Evolutionary conservation across 2,113 vertebrate genomes (phyloP).

Genomic region (Seriola dumerili): DNA sequence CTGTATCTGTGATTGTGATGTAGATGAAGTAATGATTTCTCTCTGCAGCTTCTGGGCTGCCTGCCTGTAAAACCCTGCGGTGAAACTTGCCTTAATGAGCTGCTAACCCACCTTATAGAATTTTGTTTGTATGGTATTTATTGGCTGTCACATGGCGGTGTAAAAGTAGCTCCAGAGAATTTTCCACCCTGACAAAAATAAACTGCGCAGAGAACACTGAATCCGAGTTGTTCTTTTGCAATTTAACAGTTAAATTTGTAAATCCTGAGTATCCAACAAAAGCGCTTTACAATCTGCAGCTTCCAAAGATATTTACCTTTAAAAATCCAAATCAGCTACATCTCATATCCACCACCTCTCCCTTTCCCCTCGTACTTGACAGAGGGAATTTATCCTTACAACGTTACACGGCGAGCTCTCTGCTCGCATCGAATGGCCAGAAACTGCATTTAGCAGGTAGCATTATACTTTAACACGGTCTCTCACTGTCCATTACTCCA

Average conservation of each 20-base stretch:
- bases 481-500: constrained; percentile 66
- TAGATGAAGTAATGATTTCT: constrained; percentile 42
- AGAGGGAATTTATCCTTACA: constrained; percentile 21
- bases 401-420: constrained; percentile 36
- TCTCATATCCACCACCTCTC: constrained; percentile 8
- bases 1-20: constrained; percentile 36
- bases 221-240: constrained; percentile 20
- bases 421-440: constrained; percentile 28
- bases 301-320: constrained; percentile 9
- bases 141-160: constrained; percentile 17
- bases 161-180: constrained; percentile 12
- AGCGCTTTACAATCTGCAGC: neutral
- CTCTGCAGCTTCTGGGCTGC: neutral
- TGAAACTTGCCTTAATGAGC: constrained; percentile 12
- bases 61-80: constrained; percentile 26
- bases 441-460: constrained; percentile 62
- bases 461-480: constrained; percentile 59
- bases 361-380: constrained; percentile 14
- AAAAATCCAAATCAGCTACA: constrained; percentile 1
- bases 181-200: constrained; percentile 12
- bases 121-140: constrained; percentile 11
- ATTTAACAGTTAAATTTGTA: neutral
- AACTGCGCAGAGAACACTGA: neutral
- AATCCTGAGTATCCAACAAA: constrained; percentile 7
- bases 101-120: constrained; percentile 26